phyloP scores from a whole-genome alignment of 2,888 invertebrate genomes.

The Halictus ligatus region DNA sequence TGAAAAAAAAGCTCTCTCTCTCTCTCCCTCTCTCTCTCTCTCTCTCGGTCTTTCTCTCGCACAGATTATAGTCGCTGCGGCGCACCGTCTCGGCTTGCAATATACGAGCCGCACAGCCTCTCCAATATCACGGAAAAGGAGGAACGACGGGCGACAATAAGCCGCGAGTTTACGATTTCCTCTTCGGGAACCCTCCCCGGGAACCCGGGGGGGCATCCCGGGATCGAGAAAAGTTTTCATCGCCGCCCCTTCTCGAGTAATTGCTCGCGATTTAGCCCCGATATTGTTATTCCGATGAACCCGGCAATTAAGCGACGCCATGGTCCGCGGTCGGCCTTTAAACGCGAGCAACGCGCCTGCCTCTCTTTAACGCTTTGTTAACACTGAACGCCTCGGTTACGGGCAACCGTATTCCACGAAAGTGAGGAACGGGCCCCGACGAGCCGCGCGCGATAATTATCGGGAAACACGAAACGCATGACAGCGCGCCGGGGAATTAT shows the following conservation, averaged over 20 bases:
- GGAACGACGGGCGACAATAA: conserved; percentile 38
- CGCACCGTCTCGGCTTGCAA: conserved; percentile 34
- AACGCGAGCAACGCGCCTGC: conserved; percentile 72
- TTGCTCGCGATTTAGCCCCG: conserved; percentile 29
- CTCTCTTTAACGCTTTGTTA: conserved; percentile 83
- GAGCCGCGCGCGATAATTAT: conserved; percentile 51
- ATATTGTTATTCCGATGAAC: conserved; percentile 52
- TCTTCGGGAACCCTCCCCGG: background rate
- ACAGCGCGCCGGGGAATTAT: conserved; percentile 24
- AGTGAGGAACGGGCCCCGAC: conserved; percentile 57
- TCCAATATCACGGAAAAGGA: conserved; percentile 54
- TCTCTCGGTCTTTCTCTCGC: background rate
- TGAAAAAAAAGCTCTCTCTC: conserved; percentile 39
- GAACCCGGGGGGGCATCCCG: background rate
- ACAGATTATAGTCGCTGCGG: conserved; percentile 59
- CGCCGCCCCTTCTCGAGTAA: background rate
- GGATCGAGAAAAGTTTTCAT: background rate
- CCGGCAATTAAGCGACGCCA: conserved; percentile 68
- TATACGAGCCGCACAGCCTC: conserved; percentile 38
- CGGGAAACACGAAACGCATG: conserved; percentile 34
- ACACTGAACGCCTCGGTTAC: conserved; percentile 78
- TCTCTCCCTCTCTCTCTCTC: no score
- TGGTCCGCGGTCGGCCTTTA: conserved; percentile 55
- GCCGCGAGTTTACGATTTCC: conserved; percentile 47
- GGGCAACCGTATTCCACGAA: conserved; percentile 71